Percentiles rank a stretch among this genome's conserved stretches.
Conservation (phyloP, 2,888 invertebrate genomes). For the Mamestra brassicae region DNA sequence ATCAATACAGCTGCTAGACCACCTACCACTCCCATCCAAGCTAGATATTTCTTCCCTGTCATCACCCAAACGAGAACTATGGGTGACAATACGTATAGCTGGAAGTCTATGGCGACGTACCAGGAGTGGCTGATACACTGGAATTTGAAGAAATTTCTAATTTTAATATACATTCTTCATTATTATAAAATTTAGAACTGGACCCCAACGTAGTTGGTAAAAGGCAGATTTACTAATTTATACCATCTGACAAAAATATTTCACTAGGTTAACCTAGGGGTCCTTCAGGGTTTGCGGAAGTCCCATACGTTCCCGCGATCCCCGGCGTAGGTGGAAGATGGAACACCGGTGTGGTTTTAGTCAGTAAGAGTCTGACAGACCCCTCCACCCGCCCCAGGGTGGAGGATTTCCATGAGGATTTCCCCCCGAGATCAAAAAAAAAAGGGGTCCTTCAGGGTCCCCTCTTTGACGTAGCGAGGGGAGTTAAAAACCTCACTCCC, state of each 20-base stretch:
- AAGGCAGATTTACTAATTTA: neutral
- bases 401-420: too few relatives aligned
- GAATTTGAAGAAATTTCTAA: slow-evolving; percentile 47
- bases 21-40: slow-evolving; percentile 70
- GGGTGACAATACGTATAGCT: slow-evolving; percentile 76
- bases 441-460: too few relatives aligned
- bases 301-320: too few relatives aligned
- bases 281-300: too few relatives aligned
- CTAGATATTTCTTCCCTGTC: slow-evolving; percentile 61
- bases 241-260: neutral
- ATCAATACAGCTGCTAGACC: slow-evolving; percentile 52
- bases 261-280: neutral
- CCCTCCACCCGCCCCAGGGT: too few relatives aligned
- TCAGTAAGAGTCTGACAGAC: too few relatives aligned
- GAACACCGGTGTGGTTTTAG: too few relatives aligned
- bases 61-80: slow-evolving; percentile 75
- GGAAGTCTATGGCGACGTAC: slow-evolving; percentile 75
- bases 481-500: too few relatives aligned
- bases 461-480: too few relatives aligned
- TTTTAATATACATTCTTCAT: neutral
- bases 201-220: neutral
- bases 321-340: too few relatives aligned
- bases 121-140: slow-evolving; percentile 76
- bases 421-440: too few relatives aligned
- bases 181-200: neutral